These are phyloP conservation scores for Coregonus sp. DNA, from an alignment of 2,797 vertebrate genomes.

Conservation along the genomic window DNA sequence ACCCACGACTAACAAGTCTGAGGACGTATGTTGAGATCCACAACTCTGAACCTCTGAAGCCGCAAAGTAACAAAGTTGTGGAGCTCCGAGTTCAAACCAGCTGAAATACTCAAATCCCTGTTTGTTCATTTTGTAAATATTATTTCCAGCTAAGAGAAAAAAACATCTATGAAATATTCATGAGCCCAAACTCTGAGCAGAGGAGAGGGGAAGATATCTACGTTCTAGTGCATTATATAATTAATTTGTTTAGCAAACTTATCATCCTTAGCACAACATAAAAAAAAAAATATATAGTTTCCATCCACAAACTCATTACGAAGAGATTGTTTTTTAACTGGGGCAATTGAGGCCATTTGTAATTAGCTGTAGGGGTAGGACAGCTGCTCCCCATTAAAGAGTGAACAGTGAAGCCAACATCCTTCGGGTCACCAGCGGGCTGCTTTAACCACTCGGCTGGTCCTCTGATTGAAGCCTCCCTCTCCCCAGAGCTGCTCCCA, in stretches of 20 bases:
- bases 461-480: neutral
- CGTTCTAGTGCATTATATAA: neutral
- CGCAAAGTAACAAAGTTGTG: too few relatives aligned
- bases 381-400: neutral
- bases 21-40: too few relatives aligned
- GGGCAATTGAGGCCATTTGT: neutral
- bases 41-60: neutral
- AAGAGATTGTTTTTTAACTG: too few relatives aligned
- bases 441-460: neutral
- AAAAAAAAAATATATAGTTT: too few relatives aligned
- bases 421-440: neutral
- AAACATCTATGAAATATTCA: conserved; percentile 53
- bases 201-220: neutral
- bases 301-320: too few relatives aligned
- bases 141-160: conserved; percentile 39
- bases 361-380: neutral
- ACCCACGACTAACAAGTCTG: neutral
- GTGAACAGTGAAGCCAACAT: neutral
- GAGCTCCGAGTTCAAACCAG: conserved; percentile 15
- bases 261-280: too few relatives aligned
- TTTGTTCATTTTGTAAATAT: conserved; percentile 57
- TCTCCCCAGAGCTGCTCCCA: neutral
- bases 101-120: conserved; percentile 43
- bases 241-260: neutral
- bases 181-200: conserved; percentile 19